phyloP scores from a whole-genome alignment of 2,797 vertebrate species.

The Trachurus trachurus region DNA sequence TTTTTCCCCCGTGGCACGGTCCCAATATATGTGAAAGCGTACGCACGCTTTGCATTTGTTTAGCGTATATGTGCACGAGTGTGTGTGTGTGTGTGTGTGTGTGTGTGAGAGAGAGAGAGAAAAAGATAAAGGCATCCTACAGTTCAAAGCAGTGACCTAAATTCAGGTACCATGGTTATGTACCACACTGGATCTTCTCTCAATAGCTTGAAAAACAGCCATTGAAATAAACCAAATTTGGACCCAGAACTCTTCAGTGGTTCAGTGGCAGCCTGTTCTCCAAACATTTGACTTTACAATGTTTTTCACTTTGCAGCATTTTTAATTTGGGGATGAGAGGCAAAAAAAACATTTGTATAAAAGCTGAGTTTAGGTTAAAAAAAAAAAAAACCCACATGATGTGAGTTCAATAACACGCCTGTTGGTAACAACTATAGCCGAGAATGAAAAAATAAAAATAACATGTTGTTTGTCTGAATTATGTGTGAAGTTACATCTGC shows the following conservation, averaged over 20 bases:
- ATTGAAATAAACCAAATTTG: conserved; percentile 32
- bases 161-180: conserved; percentile 71
- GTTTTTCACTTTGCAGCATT: conserved; percentile 19
- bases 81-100: conserved; percentile 7
- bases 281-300: conserved; percentile 1
- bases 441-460: conserved; percentile 4
- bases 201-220: conserved; percentile 47
- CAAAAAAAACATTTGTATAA: not conserved
- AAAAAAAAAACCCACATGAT: not conserved
- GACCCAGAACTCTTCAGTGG: conserved; percentile 10
- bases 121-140: conserved; percentile 50
- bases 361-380: conserved; percentile 1
- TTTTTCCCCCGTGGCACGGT: conserved; percentile 46
- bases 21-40: conserved; percentile 51
- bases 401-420: not conserved
- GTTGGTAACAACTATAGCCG: conserved; percentile 17
- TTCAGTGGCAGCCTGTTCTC: conserved; percentile 2
- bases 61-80: not conserved
- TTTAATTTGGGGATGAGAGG: conserved; percentile 11
- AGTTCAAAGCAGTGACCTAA: conserved; percentile 77
- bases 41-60: conserved; percentile 51
- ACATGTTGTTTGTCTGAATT: conserved; percentile 49
- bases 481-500: conserved; percentile 56
- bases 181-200: conserved; percentile 33
- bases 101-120: conserved; percentile 16